phyloP scores from a whole-genome alignment of 2,797 vertebrate species.

The Enteromius paludinosus region DNA sequence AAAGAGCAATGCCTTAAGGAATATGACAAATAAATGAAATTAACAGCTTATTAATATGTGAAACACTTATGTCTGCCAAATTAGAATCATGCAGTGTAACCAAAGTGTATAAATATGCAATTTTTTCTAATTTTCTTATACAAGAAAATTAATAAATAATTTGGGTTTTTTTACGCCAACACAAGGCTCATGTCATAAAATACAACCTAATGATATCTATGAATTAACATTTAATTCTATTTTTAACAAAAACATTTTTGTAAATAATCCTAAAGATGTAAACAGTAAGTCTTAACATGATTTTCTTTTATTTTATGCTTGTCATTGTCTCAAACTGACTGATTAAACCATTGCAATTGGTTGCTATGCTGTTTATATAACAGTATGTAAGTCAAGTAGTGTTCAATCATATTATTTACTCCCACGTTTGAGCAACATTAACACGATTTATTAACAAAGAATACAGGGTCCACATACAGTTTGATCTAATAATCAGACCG shows the following conservation, averaged over 20 bases:
- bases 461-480: conserved; percentile 31
- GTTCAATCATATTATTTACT: background rate
- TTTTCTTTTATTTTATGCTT: background rate
- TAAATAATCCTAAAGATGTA: background rate
- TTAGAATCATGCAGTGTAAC: background rate
- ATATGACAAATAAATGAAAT: background rate
- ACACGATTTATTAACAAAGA: conserved; percentile 8
- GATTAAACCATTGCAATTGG: background rate
- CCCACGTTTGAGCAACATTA: background rate
- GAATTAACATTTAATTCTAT: background rate
- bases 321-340: background rate
- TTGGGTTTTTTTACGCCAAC: background rate
- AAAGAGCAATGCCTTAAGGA: background rate
- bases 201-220: background rate
- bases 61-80: background rate
- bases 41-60: background rate
- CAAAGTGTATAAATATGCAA: background rate
- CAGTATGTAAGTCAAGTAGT: background rate
- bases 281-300: background rate
- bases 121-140: too few relatives aligned
- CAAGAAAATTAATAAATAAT: background rate
- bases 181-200: background rate
- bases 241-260: background rate
- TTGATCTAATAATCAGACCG: conserved; percentile 20
- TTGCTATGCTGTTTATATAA: background rate